Evolutionary conservation across 1,140 invertebrate species (phyloP), one percentile per base, ranked within the genome.

Genomic region (Drosophila teissieri): DNA sequence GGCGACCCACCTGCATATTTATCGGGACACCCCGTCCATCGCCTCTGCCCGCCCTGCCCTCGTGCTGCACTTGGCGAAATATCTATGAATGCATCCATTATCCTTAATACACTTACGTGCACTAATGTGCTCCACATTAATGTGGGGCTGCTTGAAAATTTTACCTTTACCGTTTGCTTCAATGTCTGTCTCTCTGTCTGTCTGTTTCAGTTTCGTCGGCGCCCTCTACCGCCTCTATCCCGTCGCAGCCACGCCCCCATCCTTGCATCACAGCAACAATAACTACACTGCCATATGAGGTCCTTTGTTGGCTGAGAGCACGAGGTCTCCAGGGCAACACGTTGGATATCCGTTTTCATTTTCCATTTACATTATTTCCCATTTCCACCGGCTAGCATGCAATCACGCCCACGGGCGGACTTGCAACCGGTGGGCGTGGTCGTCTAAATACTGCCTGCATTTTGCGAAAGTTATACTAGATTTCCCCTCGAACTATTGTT

Each of bases 51-150:
- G n/a, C 3, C 14, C 52, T 27, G 56, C 27, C 27, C n/a, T 63
- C 14, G 14, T 64, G 31, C 42, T 48, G 14, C 69, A 62, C 78
- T 68, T 56, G 73, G 75, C 70, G 34, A 79, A 74, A 80, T 89
- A 88, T 89, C 84, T 89, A 84, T 84, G 84, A 89, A 80, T 89
- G 85, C 84, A 89, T 89, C 85, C 84, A 89, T 89, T 89, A 89
- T 89, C 84, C 84, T 74, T 89, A 89, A 89, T 89, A 89, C 80
- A 89, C 84, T 89, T 89, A 89, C 80, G 84, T 80, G 84, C 84
- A 89, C 84, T 89, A 89, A 89, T 89, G 84, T 89, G 85, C 84
- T 80, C 84, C 46, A 83, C 84, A 89, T 89, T 88, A 88, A 83
- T 89, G 80, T 83, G 80, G 74, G 63, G 61, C 73, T 86, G 82